A percentile compares a stretch with the other conserved stretches of the same genome.
These are phyloP conservation scores for Himalopsyche phryganea DNA, from an alignment of 1,140 invertebrate species.

Conservation along the genomic window DNA sequence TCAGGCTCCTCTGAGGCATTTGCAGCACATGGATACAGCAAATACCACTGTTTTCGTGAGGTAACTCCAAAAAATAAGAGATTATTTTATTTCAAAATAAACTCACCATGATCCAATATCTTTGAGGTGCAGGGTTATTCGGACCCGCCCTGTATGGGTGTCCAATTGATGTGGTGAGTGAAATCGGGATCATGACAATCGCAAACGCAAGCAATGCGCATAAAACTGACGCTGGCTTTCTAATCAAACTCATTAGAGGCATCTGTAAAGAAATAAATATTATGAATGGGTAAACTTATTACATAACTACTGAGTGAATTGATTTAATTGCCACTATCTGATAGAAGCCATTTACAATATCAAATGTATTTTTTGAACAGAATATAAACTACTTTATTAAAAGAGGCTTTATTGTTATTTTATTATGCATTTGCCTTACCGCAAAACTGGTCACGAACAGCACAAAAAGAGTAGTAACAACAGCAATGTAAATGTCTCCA, in stretches of 20 bases:
- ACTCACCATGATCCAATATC: constrained; percentile 32
- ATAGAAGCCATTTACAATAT: too few species aligned
- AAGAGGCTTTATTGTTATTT: too few species aligned
- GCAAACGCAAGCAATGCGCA: constrained; percentile 11
- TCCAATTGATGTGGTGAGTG: constrained; percentile 16
- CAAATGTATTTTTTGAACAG: too few species aligned
- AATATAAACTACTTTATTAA: too few species aligned
- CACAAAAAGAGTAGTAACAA: constrained; percentile 6
- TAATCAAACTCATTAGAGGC: constrained; percentile 21
- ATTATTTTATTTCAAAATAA: too few species aligned
- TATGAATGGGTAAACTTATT: background rate
- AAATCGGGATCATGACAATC: constrained; percentile 18
- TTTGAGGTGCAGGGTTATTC: constrained; percentile 16
- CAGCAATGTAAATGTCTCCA: constrained; percentile 19
- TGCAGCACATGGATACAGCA: too few species aligned
- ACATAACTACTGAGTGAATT: background rate
- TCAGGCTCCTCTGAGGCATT: too few species aligned
- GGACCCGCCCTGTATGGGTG: constrained; percentile 26
- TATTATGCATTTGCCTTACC: constrained; percentile 7
- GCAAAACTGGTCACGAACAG: constrained; percentile 12
- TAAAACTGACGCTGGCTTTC: constrained; percentile 18
- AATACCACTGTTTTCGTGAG: too few species aligned
- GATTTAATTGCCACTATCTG: background rate
- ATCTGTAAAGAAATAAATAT: constrained; percentile 17
- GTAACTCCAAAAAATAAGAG: too few species aligned